phyloP scores from a whole-genome alignment of 2,113 vertebrate genomes.

The Pedionomus torquatus region DNA sequence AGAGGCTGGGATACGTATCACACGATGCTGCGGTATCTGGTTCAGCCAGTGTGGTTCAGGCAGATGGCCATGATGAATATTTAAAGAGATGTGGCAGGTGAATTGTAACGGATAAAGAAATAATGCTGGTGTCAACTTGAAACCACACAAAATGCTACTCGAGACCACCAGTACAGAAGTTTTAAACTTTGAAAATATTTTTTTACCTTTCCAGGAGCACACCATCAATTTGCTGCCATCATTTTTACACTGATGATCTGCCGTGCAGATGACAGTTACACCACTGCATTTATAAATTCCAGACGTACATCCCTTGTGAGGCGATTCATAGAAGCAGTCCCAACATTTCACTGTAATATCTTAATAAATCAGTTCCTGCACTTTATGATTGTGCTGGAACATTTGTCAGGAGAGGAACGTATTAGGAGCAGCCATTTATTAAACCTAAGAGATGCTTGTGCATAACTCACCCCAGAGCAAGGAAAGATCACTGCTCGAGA shows the following conservation, averaged over 20 bases:
- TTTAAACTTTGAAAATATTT: background rate
- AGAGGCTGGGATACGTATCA: background rate
- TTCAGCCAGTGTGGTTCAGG: background rate
- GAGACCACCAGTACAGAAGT: background rate
- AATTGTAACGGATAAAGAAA: background rate
- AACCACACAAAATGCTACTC: background rate
- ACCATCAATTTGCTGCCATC: background rate
- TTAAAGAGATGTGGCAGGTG: background rate
- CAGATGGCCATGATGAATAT: constrained; percentile 12
- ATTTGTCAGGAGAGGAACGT: background rate
- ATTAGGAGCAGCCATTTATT: background rate
- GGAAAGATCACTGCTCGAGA: background rate
- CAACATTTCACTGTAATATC: background rate
- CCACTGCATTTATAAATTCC: background rate
- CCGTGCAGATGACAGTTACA: background rate
- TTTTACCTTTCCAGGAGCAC: background rate
- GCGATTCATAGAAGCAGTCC: background rate
- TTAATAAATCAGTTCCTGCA: background rate
- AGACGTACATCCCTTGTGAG: background rate
- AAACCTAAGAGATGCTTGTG: background rate
- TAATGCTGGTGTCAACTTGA: background rate
- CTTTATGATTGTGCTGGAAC: background rate
- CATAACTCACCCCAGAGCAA: background rate
- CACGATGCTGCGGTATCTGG: background rate
- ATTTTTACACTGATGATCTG: background rate